Conservation (phyloP, 2,888 invertebrate genomes). For the Caenorhabditis parvicauda region DNA sequence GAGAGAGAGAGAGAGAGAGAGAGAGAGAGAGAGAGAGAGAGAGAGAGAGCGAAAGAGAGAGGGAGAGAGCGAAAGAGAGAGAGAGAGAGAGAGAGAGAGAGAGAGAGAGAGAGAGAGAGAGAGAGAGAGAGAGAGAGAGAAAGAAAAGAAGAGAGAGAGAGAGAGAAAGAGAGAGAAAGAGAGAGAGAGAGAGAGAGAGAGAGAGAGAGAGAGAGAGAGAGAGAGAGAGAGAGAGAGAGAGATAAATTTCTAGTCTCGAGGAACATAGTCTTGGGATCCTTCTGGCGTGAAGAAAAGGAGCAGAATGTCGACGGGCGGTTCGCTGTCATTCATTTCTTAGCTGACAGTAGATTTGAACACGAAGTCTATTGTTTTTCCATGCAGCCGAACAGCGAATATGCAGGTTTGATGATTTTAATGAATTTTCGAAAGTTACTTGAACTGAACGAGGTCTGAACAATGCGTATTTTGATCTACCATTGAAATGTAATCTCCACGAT, state of each 20-base stretch:
- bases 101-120: background rate
- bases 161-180: background rate
- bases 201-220: background rate
- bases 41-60: conserved; percentile 5
- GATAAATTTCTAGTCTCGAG: conserved; percentile 32
- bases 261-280: conserved; percentile 57
- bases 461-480: background rate
- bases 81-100: background rate
- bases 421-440: background rate
- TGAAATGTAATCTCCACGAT: background rate
- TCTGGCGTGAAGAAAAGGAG: conserved; percentile 49
- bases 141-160: background rate
- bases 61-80: conserved; percentile 3
- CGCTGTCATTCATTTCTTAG: conserved; percentile 59
- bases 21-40: conserved; percentile 2
- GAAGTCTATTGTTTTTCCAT: conserved; percentile 48
- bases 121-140: background rate
- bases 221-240: too few relatives aligned
- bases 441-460: background rate
- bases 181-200: background rate
- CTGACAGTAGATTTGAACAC: conserved; percentile 49
- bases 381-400: conserved; percentile 32
- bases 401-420: conserved; percentile 18
- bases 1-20: background rate
- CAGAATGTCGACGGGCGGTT: conserved; percentile 55